Evolutionary conservation across 2,113 vertebrate genomes (phyloP).

Genomic region (Lathamus discolor): DNA sequence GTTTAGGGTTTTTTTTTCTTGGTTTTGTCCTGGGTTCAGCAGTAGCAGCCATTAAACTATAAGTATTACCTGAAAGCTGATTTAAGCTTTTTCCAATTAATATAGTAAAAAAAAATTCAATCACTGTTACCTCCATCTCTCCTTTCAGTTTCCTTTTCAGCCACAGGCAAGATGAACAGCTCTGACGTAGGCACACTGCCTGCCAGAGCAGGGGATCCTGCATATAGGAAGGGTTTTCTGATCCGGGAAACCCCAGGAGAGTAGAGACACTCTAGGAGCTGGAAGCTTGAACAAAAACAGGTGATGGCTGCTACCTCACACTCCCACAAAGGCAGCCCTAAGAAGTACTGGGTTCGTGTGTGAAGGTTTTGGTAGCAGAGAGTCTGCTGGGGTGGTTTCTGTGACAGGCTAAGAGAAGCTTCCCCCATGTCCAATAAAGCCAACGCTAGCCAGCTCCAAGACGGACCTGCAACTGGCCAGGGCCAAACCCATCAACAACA

Average conservation of each 20-base stretch:
- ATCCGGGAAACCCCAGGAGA: not conserved
- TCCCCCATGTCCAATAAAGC: not conserved
- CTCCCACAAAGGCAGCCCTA: not conserved
- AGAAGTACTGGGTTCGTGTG: not conserved
- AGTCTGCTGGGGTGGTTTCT: not conserved
- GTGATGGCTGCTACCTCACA: not conserved
- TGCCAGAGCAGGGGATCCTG: not conserved
- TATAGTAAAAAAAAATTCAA: not conserved
- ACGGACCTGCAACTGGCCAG: not conserved
- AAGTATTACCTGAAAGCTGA: not conserved
- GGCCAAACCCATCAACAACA: not conserved
- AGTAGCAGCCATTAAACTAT: accelerated
- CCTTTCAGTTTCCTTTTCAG: not conserved
- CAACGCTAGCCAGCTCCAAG: not conserved
- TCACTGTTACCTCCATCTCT: not conserved
- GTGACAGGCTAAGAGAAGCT: not conserved
- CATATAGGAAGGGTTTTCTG: not conserved
- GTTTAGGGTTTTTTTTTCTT: not conserved
- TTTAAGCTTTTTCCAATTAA: not conserved
- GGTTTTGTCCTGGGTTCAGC: not conserved
- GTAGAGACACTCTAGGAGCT: not conserved
- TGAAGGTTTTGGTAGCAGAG: not conserved
- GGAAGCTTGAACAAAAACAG: not conserved
- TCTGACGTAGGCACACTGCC: not conserved
- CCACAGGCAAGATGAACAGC: not conserved